These are phyloP conservation scores for Leptocoma aspasia DNA, from an alignment of 2,113 vertebrate genomes.

Conservation along the genomic window DNA sequence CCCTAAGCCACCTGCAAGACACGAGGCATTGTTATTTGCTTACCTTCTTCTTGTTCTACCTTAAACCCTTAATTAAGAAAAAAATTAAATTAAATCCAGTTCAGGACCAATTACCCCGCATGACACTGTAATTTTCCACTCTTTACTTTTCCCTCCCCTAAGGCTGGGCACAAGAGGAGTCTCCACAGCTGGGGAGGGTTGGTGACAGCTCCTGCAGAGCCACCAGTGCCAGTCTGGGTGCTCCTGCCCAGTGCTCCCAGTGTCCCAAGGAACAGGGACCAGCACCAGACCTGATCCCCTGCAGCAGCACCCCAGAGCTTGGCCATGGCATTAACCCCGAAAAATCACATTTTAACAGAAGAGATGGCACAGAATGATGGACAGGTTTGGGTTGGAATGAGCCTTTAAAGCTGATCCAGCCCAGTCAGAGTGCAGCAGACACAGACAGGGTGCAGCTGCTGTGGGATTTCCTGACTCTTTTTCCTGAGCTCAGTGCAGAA, in stretches of 20 bases:
- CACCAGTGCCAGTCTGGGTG: neutral
- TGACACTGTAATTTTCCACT: slow-evolving; percentile 18
- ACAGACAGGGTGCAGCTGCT: neutral
- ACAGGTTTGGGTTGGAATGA: neutral
- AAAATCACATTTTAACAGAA: neutral
- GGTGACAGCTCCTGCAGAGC: neutral
- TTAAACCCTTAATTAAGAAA: neutral
- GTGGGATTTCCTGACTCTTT: neutral
- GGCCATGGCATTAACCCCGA: neutral
- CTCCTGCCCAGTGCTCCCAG: neutral
- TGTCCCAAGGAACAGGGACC: neutral
- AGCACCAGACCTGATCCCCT: neutral
- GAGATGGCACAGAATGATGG: neutral
- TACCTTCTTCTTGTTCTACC: neutral
- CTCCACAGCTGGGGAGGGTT: neutral
- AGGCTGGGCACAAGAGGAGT: neutral
- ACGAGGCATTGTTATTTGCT: neutral
- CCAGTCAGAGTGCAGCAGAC: neutral
- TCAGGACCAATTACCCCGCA: neutral
- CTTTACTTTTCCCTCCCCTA: neutral
- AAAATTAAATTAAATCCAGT: neutral
- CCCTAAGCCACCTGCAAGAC: neutral
- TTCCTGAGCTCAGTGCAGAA: neutral
- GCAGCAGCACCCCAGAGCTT: neutral
- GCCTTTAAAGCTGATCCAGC: accelerated